Evolutionary conservation across 2,797 vertebrate genomes (phyloP), one percentile per base, ranked within the genome.

Genomic region (Threskiornis aethiopicus): DNA sequence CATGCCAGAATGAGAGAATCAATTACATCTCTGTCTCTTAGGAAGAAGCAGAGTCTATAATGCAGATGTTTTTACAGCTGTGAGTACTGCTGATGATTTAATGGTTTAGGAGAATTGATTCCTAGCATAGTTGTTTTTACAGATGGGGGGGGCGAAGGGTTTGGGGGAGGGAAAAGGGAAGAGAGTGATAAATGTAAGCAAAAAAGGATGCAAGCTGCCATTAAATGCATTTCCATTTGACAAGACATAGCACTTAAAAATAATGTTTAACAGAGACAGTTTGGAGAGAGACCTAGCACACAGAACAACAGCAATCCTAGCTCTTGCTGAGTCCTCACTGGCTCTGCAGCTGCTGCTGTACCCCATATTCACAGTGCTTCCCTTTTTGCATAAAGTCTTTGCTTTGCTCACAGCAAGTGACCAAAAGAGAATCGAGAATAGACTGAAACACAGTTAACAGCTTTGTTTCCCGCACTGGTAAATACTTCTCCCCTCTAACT

Each of bases 1-100:
- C 71, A 11, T 54, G 86, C 85, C 88, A 85, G 88, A 87, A 96
- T 46, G 78, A 95, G 51, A 70, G 67, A 96, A 79, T 94, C 93
- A 87, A 80, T 96, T 90, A 57, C 52, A 84, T 87, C 72, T 84
- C 90, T 77, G 90, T 33, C 88, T 96, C 93, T 61, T 22, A 95
- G 86, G 90, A 85, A 90, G 84, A 52, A 77, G 35, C 90, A 80
- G 64, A 92, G 94, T 44, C 86, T 29, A 54, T 83, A 93, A 73
- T 89, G 96, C 97, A 97, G 95, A 95, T 96, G 95, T 97, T 97
- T 96, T 90, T 96, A 95, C 97, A 97, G 96, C 93, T 96, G 96
- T 91, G 86, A 94, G 35, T 42, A 54, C 57, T 78, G 59, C 52
- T 91, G 88, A 57, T 91, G 86, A 80, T 93, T 94, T 90, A 90